phyloP scores from a whole-genome alignment of 2,113 vertebrate species.

The Notarius lentiginosus region DNA sequence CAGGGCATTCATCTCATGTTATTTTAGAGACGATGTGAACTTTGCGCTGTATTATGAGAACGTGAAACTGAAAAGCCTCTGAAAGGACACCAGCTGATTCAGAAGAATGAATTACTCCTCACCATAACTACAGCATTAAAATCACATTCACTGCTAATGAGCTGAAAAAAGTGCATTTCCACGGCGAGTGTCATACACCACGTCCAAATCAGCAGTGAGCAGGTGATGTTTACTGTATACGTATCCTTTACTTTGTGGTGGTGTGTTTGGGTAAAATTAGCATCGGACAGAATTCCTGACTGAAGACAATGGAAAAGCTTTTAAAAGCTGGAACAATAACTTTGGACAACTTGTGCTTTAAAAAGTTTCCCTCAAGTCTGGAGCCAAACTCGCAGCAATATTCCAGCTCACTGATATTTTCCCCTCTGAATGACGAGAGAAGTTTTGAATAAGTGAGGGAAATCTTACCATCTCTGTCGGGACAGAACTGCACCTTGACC shows the following conservation, averaged over 20 bases:
- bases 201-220: too few species aligned
- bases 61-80: neutral
- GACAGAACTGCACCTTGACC: conserved; percentile 58
- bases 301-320: neutral
- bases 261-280: neutral
- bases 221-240: too few species aligned
- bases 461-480: conserved; percentile 65
- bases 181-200: too few species aligned
- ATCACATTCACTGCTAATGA: neutral
- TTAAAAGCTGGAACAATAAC: too few species aligned
- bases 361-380: neutral
- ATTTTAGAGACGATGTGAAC: neutral
- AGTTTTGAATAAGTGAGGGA: neutral
- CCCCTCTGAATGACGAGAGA: neutral
- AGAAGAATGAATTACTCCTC: neutral
- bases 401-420: neutral
- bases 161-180: too few species aligned
- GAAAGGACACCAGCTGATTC: neutral
- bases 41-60: neutral
- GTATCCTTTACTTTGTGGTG: neutral
- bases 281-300: neutral
- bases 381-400: neutral
- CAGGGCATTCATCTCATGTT: neutral
- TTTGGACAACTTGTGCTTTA: neutral
- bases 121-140: neutral